Base-by-base conservation (phyloP, 2,888 invertebrate genomes). In the Antheraea yamamai region DNA sequence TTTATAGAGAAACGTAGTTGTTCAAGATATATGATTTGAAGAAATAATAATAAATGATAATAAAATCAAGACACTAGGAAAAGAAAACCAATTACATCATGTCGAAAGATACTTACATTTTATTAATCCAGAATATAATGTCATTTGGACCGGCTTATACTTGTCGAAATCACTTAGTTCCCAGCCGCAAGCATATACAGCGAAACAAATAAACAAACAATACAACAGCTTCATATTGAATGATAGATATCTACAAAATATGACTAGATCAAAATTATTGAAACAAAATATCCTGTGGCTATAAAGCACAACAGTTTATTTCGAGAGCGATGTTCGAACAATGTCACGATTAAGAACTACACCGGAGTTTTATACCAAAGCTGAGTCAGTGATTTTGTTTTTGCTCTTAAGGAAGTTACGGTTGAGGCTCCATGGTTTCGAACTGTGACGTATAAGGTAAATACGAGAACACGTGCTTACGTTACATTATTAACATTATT, bases 61-160 rank as follows among this genome's bases (percentile, higher is more conserved):
- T 39, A 6, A 39, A 39, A 39, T 16, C 10, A 7, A 26, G 16
- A 66, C 16, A 66, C 0, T 39, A 30, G 0, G n/a, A 58, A 7
- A 64, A 14, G 64, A 7, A 20, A 26, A 14, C 1, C 20, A 55
- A 55, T 4, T 20, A 55, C 4, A 68, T 68, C 12, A 30, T 68
- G 1, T 26, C 30, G 18, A 30, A 8, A 73, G n/a, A 30, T 20
- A 90, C 93, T 92, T 82, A 94, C 93, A 93, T 87, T 93, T 92
- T 4, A 93, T 88, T 58, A 91, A 82, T 26, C 85, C 87, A 0
- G 91, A 92, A 70, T 84, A 84, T 26, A 94, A 77, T 3, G 87
- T 89, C 23, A 91, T 66, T 77, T 89, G 89, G 58, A 93, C 89
- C 0, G 93, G 94, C 77, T 93, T 93, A 82, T 90, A 93, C 77